Percentiles rank a stretch among this genome's conserved stretches.
Evolutionary conservation across 2,113 vertebrate genomes (phyloP).

Genomic region (Clarias batrachus): DNA sequence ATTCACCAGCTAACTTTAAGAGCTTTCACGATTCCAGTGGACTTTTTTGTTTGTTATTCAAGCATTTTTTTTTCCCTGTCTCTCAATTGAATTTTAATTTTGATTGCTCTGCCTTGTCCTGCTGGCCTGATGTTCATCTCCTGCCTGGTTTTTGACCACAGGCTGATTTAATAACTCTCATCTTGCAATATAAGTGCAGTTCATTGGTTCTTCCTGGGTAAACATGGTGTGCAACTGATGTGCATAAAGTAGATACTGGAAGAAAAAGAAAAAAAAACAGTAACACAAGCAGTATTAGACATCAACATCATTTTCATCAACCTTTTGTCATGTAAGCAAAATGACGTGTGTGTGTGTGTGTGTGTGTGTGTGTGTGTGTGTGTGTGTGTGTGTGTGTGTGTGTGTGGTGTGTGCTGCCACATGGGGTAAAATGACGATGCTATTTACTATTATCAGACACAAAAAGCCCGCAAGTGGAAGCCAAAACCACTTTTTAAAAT

Average conservation of each 20-base stretch:
- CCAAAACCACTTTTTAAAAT: neutral
- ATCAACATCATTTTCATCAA: neutral
- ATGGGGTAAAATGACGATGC: neutral
- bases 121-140: neutral
- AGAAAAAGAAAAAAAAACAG: neutral
- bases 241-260: neutral
- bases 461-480: neutral
- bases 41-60: neutral
- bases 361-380: too few species aligned
- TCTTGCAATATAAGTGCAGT: neutral
- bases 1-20: neutral
- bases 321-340: neutral
- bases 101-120: neutral
- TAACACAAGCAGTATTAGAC: neutral
- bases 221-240: neutral
- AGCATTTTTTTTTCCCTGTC: neutral
- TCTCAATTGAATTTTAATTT: neutral
- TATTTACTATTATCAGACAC: neutral
- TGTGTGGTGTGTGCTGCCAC: neutral
- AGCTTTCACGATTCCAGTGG: neutral
- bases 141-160: neutral
- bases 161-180: neutral
- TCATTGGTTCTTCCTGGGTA: neutral
- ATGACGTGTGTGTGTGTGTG: neutral
- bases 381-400: neutral